phyloP scores from a whole-genome alignment of 2,797 vertebrate species.

The Cephalopachus bancanus region DNA sequence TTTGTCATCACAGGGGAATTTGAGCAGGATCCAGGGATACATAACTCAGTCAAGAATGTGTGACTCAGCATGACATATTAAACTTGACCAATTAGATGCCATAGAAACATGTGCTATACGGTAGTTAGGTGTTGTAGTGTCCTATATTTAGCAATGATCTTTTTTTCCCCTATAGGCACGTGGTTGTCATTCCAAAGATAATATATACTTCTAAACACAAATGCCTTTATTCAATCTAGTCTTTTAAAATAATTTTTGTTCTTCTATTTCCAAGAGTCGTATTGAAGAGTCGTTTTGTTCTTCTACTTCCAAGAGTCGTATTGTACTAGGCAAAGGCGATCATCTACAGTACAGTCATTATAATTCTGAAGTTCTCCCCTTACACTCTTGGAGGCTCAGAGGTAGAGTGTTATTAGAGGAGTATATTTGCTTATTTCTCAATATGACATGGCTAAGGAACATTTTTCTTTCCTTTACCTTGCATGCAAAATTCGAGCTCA shows the following conservation, averaged over 20 bases:
- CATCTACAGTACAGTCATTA: accelerated
- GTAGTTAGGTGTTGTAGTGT: not conserved
- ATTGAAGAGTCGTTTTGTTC: not conserved
- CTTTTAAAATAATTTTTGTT: not conserved
- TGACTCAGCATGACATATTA: not conserved
- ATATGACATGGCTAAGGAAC: not conserved
- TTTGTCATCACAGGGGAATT: not conserved
- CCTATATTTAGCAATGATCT: not conserved
- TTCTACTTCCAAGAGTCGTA: not conserved
- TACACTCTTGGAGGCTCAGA: accelerated
- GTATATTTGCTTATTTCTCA: not conserved
- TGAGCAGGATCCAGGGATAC: not conserved
- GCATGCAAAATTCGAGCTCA: no score
- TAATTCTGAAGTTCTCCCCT: accelerated
- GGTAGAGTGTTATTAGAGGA: no score
- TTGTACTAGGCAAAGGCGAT: accelerated
- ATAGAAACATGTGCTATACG: accelerated
- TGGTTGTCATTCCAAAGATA: not conserved
- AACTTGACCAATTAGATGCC: not conserved
- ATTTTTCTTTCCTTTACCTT: not conserved
- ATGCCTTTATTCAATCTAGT: not conserved
- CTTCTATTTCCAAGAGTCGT: not conserved
- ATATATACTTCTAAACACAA: not conserved
- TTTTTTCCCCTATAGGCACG: not conserved
- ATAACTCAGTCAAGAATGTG: not conserved